Evolutionary conservation across 2,888 invertebrate genomes (phyloP), one percentile per base, ranked within the genome.

Genomic region (Clostera curtula): DNA sequence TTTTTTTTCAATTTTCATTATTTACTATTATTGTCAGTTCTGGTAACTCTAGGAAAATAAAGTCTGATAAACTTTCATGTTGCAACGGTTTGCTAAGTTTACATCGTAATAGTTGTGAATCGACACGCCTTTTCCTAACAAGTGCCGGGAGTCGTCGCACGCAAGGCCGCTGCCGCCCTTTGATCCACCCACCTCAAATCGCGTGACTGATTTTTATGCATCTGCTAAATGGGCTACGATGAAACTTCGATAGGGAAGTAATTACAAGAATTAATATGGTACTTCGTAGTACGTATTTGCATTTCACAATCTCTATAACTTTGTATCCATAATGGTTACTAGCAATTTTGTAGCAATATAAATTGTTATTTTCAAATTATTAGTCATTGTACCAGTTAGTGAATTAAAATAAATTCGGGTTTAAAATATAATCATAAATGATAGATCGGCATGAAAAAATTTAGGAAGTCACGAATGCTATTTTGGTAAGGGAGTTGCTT

Each of bases 111-210:
- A 72, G 72, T 76, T 69, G 59, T 62, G 60, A 69, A 67, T 70
- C 66, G 83, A 80, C 84, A 80, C 83, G 84, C 84, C 83, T 84
- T 82, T 83, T 76, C 76, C 76, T 83, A 80, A 82, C 77, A 80
- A 82, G 75, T 77, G 76, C 70, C 82, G 76, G 75, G 80, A 80
- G 77, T 82, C 73, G 82, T 76, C 73, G 65, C 68, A 72, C 73
- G 66, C 82, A 79, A 80, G 77, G 77, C 61, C 75, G 72, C 79
- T 54, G 80, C 80, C 80, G 82, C 80, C 82, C 80, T 80, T 82
- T 75, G 82, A 80, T 82, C 83, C 82, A 83, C 83, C 82, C 83
- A 83, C 83, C 75, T 76, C 67, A 71, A 68, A 70, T 76, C 72
- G 76, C 76, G 75, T 77, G 75, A 79, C 77, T 69, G 66, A 68